Evolutionary conservation across 2,888 invertebrate genomes (phyloP).

Genomic region (Noctuana brunneofusca): DNA sequence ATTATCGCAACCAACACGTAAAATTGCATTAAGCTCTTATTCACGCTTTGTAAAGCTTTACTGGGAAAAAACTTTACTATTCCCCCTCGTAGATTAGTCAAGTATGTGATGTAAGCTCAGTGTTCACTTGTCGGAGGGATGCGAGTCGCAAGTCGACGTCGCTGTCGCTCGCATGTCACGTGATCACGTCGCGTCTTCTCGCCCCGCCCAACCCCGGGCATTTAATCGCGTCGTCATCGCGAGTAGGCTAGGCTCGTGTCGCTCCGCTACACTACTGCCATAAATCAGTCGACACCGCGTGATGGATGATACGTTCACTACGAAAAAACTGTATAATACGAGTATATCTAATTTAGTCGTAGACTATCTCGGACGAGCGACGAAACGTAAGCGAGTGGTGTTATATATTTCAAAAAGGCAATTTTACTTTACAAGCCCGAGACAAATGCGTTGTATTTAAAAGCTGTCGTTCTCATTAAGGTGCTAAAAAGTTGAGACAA

Average conservation of each 20-base stretch:
- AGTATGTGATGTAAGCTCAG: conserved; percentile 52
- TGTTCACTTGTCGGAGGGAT: conserved; percentile 53
- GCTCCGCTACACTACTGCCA: conserved; percentile 65
- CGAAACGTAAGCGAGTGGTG: neutral
- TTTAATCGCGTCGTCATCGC: conserved; percentile 75
- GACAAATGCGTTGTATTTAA: conserved; percentile 9
- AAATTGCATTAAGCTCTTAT: neutral
- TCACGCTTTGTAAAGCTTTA: conserved; percentile 1
- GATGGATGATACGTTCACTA: conserved; percentile 67
- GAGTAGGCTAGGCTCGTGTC: conserved; percentile 67
- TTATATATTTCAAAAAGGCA: neutral
- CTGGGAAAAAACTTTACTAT: conserved; percentile 16
- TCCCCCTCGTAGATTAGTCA: conserved; percentile 48
- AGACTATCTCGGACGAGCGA: conserved; percentile 5
- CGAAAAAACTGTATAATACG: conserved; percentile 59
- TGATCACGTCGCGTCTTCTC: conserved; percentile 50
- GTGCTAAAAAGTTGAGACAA: conserved; percentile 53
- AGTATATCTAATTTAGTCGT: conserved; percentile 39
- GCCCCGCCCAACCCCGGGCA: conserved; percentile 43
- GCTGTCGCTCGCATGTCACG: conserved; percentile 56
- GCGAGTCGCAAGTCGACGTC: conserved; percentile 43
- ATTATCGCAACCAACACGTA: neutral
- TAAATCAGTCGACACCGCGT: conserved; percentile 75
- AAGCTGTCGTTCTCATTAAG: conserved; percentile 49
- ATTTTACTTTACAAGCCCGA: neutral